Evolutionary conservation across 2,797 vertebrate species (phyloP), one percentile per base, ranked within the genome.

Genomic region (Darevskia mixta): DNA sequence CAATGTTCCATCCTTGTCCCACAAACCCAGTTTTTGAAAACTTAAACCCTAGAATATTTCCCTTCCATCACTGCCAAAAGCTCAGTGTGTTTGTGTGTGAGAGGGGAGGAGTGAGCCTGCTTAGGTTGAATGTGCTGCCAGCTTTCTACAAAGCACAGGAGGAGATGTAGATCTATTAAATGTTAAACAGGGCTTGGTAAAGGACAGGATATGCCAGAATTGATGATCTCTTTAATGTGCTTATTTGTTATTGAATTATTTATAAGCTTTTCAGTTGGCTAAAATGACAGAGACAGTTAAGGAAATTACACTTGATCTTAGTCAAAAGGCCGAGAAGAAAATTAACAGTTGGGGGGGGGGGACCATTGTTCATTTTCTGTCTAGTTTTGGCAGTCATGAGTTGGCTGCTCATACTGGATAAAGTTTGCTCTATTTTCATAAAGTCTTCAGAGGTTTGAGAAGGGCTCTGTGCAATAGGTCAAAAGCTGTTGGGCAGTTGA

Each of bases 201-300:
- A 82, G 35, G 49, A 61, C 79, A 29, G 45, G 61, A 43, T 82
- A 43, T 0, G 2, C 73, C 73, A 87, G 79, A 91, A 93, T 71
- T 88, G 1, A 88, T 92, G 91, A 84, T 79, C 64, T 90, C 75
- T 92, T 92, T 43, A 55, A 78, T 89, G 83, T 80, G 61, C 67
- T 86, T 91, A 88, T 41, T 93, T 87, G 78, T 79, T 90, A 93
- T 81, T 0, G 35, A 93, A 90, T 92, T 92, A 90, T 43, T 89
- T 82, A 92, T 88, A 85, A 49, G 23, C 66, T 86, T 90, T 45
- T 86, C 4, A 87, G 86, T 89, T 93, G 90, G 90, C 85, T 90
- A 81, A 86, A 91, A 93, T 90, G 41, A 43, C 77, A 92, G 72
- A 55, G 75, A 77, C 35, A 61, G 45, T 85, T 83, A 41, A n/a